Evolutionary conservation across 2,113 vertebrate genomes (phyloP), one percentile per base, ranked within the genome.

Genomic region (Geococcyx californianus): DNA sequence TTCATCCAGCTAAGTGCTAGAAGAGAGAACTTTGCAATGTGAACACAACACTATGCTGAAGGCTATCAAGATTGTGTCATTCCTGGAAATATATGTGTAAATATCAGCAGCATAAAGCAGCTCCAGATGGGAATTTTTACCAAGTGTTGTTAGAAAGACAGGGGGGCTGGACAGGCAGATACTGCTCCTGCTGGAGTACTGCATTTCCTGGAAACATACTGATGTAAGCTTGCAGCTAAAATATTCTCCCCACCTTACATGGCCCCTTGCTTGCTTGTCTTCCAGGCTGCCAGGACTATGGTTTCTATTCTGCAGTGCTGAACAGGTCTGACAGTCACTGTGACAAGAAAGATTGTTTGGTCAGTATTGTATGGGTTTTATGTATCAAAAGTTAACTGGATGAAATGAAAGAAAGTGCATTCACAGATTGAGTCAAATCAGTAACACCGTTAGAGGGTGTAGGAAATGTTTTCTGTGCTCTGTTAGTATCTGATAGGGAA

Each of bases 271-370:
- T 68, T 3, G 0, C 45, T 84, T 89, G 55, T 28, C 49, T 70
- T 51, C 34, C 14, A 66, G 45, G 40, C 70, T 83, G 42, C 69
- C 70, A 44, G 40, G 58, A 28, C n/a, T 2, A 11, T 5, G 7
- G 24, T 16, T 85, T 94, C 0, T 1, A 45, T 76, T 76, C 25
- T 19, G 13, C 54, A 45, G 26, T 13, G 28, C 60, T 0, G 0
- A 78, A 54, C 40, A 49, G 77, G 70, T 52, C 40, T 67, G 59
- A 38, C 36, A 56, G 63, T 69, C 36, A 56, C 66, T 1, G 2
- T 59, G 82, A 80, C 28, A 62, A 45, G 70, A 79, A 75, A 31
- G 4, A 13, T 83, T 51, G 3, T 13, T 73, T 36, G 38, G 34
- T 80, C 59, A 45, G 11, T 72, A n/a, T 3, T n/a, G 8, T 47